phyloP scores from a whole-genome alignment of 2,888 invertebrate genomes.

The Pedicia rivosa region DNA sequence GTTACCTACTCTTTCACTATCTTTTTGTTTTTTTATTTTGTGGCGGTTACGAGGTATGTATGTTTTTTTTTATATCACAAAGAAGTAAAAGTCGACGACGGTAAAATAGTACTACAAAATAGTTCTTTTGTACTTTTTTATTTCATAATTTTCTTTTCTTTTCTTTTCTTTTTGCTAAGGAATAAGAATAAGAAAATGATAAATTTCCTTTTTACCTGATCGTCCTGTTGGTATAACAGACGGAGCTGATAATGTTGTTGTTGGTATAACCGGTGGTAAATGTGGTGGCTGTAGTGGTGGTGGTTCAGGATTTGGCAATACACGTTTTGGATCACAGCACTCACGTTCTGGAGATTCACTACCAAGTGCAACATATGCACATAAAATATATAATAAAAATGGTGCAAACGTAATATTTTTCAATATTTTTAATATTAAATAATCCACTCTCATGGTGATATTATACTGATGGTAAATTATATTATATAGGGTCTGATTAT shows the following conservation, averaged over 20 bases:
- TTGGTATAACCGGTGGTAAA: constrained; percentile 22
- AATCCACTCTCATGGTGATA: constrained; percentile 2
- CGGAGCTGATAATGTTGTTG: constrained; percentile 25
- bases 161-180: no score
- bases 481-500: no score
- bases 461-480: no score
- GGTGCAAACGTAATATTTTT: background rate
- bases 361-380: constrained; percentile 21
- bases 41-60: no score
- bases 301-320: constrained; percentile 43
- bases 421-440: constrained; percentile 3
- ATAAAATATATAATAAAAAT: constrained; percentile 1
- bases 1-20: no score
- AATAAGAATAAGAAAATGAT: no score
- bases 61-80: no score
- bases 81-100: no score
- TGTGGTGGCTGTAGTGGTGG: background rate
- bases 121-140: no score
- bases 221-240: constrained; percentile 29
- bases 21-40: no score
- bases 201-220: constrained; percentile 31
- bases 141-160: no score
- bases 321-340: constrained; percentile 77
- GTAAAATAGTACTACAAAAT: no score
- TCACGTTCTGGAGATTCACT: constrained; percentile 86